Evolutionary conservation across 2,888 invertebrate species (phyloP).

Genomic region (Eucriotettix oculatus): DNA sequence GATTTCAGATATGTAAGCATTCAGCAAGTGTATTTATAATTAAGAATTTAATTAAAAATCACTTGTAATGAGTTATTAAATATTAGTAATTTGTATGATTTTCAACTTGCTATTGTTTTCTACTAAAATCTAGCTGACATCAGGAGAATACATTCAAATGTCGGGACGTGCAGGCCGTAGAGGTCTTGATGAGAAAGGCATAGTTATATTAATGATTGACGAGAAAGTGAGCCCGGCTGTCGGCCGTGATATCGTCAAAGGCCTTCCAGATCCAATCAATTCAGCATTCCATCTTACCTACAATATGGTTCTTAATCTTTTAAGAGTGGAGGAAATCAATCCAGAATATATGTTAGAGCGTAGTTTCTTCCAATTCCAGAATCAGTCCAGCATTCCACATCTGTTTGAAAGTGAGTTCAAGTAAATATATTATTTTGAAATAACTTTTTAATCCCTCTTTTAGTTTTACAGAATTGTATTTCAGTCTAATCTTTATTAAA

Average conservation of each 20-base stretch:
- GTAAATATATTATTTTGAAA: neutral
- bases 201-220: conserved; percentile 97
- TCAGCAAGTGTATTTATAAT: conserved; percentile 4
- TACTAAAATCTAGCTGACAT: conserved; percentile 45
- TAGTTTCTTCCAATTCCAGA: conserved; percentile 98
- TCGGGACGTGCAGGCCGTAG: conserved; percentile 95
- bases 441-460: conserved; percentile 1
- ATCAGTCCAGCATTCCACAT: conserved; percentile 85
- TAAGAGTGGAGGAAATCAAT: conserved; percentile 97
- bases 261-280: conserved; percentile 90
- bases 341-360: conserved; percentile 98
- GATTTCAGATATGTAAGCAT: conserved; percentile 76
- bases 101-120: neutral
- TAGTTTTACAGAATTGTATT: too few species aligned
- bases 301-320: conserved; percentile 94
- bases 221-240: conserved; percentile 63
- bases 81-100: neutral
- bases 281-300: conserved; percentile 98
- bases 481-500: neutral
- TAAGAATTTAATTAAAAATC: neutral
- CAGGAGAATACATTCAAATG: conserved; percentile 99
- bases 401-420: conserved; percentile 64
- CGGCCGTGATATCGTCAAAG: conserved; percentile 66
- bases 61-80: neutral
- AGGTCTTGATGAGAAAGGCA: conserved; percentile 90